phyloP scores from a whole-genome alignment of 2,888 invertebrate genomes.

The Ceriagrion tenellum region DNA sequence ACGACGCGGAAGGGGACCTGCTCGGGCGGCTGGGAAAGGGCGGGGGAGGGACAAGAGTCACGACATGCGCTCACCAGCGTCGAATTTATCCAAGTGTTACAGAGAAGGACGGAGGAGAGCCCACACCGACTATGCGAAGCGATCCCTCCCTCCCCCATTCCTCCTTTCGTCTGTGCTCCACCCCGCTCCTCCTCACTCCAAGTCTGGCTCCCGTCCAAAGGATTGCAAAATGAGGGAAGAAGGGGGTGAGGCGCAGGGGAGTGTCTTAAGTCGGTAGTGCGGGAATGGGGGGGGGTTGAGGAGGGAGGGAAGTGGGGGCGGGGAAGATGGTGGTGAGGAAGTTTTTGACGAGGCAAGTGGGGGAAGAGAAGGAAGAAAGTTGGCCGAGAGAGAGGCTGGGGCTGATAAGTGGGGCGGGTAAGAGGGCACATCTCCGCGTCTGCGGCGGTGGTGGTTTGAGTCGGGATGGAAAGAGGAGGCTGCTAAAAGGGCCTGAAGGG shows the following conservation, averaged over 20 bases:
- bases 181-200: not conserved
- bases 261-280: not conserved
- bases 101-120: not conserved
- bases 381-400: not conserved
- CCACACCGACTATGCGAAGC: not conserved
- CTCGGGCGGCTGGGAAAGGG: not conserved
- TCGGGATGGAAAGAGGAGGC: not conserved
- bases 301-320: not conserved
- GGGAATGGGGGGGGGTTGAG: not conserved
- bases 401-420: slow-evolving; percentile 52
- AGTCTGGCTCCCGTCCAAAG: slow-evolving; percentile 12
- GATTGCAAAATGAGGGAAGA: slow-evolving; percentile 51
- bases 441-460: not conserved
- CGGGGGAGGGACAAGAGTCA: not conserved
- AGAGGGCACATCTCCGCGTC: not conserved
- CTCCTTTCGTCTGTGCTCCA: not conserved
- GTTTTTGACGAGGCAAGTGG: not conserved
- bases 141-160: not conserved
- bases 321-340: not conserved
- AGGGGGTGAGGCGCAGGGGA: not conserved
- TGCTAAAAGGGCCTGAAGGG: not conserved
- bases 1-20: not conserved
- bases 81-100: not conserved
- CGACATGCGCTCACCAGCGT: not conserved
- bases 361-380: slow-evolving; percentile 34